phyloP scores from a whole-genome alignment of 2,113 vertebrate species.

The Manacus vitellinus region DNA sequence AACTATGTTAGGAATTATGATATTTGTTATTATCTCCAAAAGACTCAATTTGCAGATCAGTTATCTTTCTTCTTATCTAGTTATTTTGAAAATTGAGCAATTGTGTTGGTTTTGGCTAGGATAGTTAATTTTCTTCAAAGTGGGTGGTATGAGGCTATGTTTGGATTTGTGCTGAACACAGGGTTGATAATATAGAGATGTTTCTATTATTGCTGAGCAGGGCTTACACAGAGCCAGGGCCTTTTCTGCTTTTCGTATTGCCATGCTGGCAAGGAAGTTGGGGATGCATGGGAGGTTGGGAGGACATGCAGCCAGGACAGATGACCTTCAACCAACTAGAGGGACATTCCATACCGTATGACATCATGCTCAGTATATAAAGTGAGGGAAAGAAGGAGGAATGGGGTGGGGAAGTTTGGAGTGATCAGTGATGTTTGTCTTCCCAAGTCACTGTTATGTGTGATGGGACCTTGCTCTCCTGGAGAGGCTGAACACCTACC shows the following conservation, averaged over 20 bases:
- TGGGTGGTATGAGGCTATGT: too few relatives aligned
- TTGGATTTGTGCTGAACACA: neutral
- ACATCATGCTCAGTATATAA: neutral
- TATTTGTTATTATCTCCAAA: neutral
- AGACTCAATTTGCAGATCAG: neutral
- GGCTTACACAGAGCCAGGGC: neutral
- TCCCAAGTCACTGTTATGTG: rapidly evolving
- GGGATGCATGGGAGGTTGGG: rapidly evolving
- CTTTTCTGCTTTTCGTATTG: rapidly evolving
- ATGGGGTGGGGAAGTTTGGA: neutral
- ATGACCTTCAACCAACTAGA: too few relatives aligned
- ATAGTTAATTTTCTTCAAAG: neutral
- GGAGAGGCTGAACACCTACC: neutral
- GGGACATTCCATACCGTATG: neutral
- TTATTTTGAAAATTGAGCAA: neutral
- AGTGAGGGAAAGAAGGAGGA: neutral
- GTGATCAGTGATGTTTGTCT: neutral
- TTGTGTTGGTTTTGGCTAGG: neutral
- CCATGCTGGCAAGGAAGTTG: rapidly evolving
- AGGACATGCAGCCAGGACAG: neutral
- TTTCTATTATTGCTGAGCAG: neutral
- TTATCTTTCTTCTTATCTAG: neutral
- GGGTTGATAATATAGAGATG: neutral
- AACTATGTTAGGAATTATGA: neutral
- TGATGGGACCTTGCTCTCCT: neutral